phyloP scores from a whole-genome alignment of 2,113 vertebrate species.

The Pleuronectes platessa region DNA sequence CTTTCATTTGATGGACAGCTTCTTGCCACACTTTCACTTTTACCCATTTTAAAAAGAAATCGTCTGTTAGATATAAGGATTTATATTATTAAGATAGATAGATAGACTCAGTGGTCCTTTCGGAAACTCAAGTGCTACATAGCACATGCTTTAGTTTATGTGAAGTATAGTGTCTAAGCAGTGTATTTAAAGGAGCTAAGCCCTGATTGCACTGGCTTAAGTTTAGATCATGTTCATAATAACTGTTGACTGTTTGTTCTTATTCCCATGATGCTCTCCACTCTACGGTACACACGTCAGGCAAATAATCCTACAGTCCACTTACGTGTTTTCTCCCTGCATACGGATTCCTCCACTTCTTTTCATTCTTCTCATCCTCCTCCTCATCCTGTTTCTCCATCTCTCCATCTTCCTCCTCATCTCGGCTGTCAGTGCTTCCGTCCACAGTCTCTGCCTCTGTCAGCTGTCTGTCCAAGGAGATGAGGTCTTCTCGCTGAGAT shows the following conservation, averaged over 20 bases:
- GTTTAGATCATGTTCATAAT: no score
- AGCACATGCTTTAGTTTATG: background rate
- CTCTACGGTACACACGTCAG: background rate
- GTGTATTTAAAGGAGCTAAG: background rate
- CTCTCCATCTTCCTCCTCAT: slow-evolving; percentile 61
- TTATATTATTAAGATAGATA: no score
- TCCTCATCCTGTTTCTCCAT: slow-evolving; percentile 72
- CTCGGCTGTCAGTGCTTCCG: slow-evolving; percentile 21
- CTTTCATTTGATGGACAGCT: slow-evolving; percentile 9
- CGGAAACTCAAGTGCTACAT: no score
- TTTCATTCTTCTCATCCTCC: slow-evolving; percentile 72
- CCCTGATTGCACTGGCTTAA: background rate
- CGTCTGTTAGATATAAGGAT: background rate
- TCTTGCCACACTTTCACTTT: background rate
- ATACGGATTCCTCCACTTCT: slow-evolving; percentile 53
- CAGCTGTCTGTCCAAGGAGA: slow-evolving; percentile 12
- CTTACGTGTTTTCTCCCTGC: slow-evolving; percentile 60
- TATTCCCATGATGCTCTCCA: slow-evolving; percentile 8
- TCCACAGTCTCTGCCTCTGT: slow-evolving; percentile 17
- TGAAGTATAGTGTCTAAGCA: background rate
- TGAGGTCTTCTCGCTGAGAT: slow-evolving; percentile 18
- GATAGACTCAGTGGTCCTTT: no score
- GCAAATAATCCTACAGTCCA: slow-evolving; percentile 8
- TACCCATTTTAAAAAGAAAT: background rate
- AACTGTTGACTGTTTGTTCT: background rate